Evolutionary conservation across 64 coral and sea anemone species (phyloP), one percentile per base, ranked within the genome.

Genomic region (Stylophora pistillata): DNA sequence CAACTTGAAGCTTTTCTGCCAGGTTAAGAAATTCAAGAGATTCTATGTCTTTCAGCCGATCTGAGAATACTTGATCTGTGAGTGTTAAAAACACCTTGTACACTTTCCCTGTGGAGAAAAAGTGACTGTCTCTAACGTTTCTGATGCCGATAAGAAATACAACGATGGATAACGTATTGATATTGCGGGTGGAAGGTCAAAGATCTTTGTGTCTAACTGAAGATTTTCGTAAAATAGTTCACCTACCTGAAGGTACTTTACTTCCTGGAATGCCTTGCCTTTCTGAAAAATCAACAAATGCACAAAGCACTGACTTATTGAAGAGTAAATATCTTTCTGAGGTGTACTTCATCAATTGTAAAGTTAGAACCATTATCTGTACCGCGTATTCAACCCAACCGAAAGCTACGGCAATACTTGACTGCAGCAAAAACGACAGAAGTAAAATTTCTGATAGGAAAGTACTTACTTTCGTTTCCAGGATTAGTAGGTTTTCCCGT

Each of bases 11-110:
- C 55, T 89, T 95, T 58, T 95, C 97, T 23, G 93, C 97, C 20
- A 99, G 74, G 74, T 95, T 99, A n/a, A 99, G 86, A 74, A 95
- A 99, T 65, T 99, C 97, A 31, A 99, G 91, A 17, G 97, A 99
- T 77, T 99, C 97, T 55, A 90, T 83, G 29, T 99, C 93, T 27
- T 60, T 88, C 58, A 99, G 37, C 29, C 29, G 81, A 65, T 77
- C 77, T 13, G 82, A 90, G 55, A 93, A 99, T 10, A 88, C 70
- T 72, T 87, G 68, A 83, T 90, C 92, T 27, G 90, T 95, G 34
- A 99, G 87, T 47, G 95, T 99, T 52, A 99, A 77, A 77, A 91
- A 37, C 15, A 94, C 69, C 2, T 82, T 95, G 58, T 87, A 90
- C 21, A 88, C 89, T 68, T 91, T 90, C 32, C 88, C 97, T 86